Percentiles rank a stretch among this genome's conserved stretches.
These are phyloP conservation scores for Epinephelus lanceolatus DNA, from an alignment of 2,113 vertebrate species.

Conservation along the genomic window DNA sequence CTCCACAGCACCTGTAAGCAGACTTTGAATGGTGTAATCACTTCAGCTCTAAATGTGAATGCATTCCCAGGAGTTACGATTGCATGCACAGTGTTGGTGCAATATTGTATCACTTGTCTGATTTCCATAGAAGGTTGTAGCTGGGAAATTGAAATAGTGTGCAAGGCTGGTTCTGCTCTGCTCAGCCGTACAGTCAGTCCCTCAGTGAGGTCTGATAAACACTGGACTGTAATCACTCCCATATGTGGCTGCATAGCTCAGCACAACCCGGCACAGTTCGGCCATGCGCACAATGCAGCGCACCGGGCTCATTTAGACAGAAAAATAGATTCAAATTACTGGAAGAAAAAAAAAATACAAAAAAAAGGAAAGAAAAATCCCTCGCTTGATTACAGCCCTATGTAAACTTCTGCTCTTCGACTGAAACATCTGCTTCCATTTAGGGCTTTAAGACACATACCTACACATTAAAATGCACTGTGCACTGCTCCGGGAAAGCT, in stretches of 20 bases:
- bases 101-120: conserved; percentile 19
- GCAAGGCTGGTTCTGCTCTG: conserved; percentile 57
- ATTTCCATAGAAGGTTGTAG: conserved; percentile 55
- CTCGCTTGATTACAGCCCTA: conserved; percentile 82
- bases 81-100: neutral
- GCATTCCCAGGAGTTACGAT: neutral
- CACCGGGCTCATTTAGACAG: conserved; percentile 70
- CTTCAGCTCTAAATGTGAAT: neutral
- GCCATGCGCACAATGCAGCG: conserved; percentile 60
- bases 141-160: conserved; percentile 36
- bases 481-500: conserved; percentile 64
- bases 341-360: conserved; percentile 65
- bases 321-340: conserved; percentile 80
- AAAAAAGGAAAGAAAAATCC: conserved; percentile 31
- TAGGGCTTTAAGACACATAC: conserved; percentile 82
- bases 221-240: conserved; percentile 83
- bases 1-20: neutral
- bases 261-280: conserved; percentile 54
- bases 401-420: conserved; percentile 77
- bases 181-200: conserved; percentile 63
- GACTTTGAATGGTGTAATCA: neutral
- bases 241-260: conserved; percentile 82
- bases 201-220: conserved; percentile 78
- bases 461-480: conserved; percentile 79
- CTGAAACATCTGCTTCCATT: conserved; percentile 87